A percentile compares a stretch with the other conserved stretches of the same genome.
Conservation (phyloP, 2,113 vertebrate genomes). For the Pogona vitticeps region DNA sequence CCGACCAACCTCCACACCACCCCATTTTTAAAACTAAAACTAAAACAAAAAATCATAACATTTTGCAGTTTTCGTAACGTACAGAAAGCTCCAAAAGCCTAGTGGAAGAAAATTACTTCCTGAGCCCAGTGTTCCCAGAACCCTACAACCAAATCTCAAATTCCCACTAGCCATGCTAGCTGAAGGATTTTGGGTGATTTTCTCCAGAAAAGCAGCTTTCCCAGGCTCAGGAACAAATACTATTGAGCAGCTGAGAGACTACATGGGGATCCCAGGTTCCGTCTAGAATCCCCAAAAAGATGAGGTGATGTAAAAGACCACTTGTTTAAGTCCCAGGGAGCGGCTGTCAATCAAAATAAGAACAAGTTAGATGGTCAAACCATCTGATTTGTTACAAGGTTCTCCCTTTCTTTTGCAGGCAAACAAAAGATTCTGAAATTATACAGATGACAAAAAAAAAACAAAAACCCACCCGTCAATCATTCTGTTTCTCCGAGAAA, state of each 20-base stretch:
- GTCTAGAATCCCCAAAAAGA: not conserved
- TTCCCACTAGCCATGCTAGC: too few relatives aligned
- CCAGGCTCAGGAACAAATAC: too few relatives aligned
- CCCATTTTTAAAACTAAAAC: not conserved
- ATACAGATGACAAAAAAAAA: not conserved
- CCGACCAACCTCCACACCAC: slow-evolving; percentile 12
- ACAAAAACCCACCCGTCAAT: too few relatives aligned
- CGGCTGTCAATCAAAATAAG: not conserved
- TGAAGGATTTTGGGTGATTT: too few relatives aligned
- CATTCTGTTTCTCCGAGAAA: too few relatives aligned
- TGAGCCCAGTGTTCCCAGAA: too few relatives aligned
- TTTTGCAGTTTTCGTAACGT: not conserved
- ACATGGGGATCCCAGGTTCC: not conserved
- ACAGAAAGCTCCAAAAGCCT: not conserved
- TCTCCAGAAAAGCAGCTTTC: too few relatives aligned
- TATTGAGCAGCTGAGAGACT: too few relatives aligned
- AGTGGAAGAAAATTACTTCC: too few relatives aligned
- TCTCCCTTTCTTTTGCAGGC: not conserved
- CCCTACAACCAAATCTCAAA: too few relatives aligned
- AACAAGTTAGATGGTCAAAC: not conserved
- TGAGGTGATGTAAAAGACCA: not conserved
- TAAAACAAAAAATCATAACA: too few relatives aligned
- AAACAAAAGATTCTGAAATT: not conserved
- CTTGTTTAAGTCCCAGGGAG: not conserved
- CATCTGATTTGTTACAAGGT: not conserved